Conservation (phyloP, 2,888 invertebrate genomes). For the Diarsia rubi region DNA sequence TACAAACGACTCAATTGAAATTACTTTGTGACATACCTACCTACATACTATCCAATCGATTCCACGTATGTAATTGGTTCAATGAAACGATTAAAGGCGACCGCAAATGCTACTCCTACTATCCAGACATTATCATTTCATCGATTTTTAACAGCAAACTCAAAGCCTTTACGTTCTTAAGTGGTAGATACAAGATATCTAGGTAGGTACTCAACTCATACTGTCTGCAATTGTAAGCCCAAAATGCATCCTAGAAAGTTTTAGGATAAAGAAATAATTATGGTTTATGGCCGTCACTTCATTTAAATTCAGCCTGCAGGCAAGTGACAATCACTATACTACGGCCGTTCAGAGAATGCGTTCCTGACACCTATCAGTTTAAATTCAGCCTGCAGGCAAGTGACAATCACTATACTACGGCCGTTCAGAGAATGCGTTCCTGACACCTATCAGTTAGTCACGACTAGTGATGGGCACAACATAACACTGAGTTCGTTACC, state of each 20-base stretch:
- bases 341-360: too few relatives aligned
- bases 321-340: neutral
- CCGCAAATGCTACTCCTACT: neutral
- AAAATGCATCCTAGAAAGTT: neutral
- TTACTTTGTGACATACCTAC: conserved; percentile 5
- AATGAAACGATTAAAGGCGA: neutral
- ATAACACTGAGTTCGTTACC: too few relatives aligned
- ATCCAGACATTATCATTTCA: neutral
- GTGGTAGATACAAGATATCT: too few relatives aligned
- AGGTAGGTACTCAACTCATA: neutral
- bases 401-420: too few relatives aligned
- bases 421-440: too few relatives aligned
- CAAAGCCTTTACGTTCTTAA: neutral
- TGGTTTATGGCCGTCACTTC: neutral
- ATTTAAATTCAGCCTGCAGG: neutral
- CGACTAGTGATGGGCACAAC: too few relatives aligned
- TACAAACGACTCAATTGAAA: too few relatives aligned
- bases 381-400: too few relatives aligned
- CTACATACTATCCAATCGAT: conserved; percentile 11
- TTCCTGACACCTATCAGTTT: too few relatives aligned
- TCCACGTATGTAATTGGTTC: neutral
- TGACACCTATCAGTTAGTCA: too few relatives aligned
- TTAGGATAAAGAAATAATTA: neutral
- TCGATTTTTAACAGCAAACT: neutral
- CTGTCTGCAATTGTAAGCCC: neutral